A percentile compares a stretch with the other conserved stretches of the same genome.
phyloP scores from a whole-genome alignment of 2,888 invertebrate genomes.

The Eilema depressum region DNA sequence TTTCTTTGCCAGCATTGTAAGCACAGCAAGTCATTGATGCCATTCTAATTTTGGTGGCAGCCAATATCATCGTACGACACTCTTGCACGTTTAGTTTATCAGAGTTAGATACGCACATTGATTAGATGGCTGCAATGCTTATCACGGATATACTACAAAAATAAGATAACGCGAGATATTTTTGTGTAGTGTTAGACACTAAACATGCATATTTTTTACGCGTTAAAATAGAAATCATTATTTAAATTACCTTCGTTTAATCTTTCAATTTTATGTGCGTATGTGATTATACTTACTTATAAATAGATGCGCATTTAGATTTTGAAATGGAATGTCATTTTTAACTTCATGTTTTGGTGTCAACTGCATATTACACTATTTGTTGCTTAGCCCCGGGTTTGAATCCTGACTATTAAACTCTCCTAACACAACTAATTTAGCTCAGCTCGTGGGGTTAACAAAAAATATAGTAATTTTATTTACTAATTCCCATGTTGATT shows the following conservation, averaged over 20 bases:
- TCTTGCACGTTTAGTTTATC: slow-evolving; percentile 82
- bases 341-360: too few species aligned
- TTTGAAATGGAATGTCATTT: too few species aligned
- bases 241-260: background rate
- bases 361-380: too few species aligned
- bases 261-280: too few species aligned
- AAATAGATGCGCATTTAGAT: too few species aligned
- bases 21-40: background rate
- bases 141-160: slow-evolving; percentile 46
- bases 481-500: too few species aligned
- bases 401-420: too few species aligned
- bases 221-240: slow-evolving; percentile 1
- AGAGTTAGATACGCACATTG: slow-evolving; percentile 66
- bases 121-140: slow-evolving; percentile 72
- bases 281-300: too few species aligned
- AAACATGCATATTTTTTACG: slow-evolving; percentile 15
- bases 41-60: slow-evolving; percentile 10
- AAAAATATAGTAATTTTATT: too few species aligned
- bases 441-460: too few species aligned
- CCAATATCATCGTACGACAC: slow-evolving; percentile 57
- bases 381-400: too few species aligned
- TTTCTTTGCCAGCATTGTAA: background rate
- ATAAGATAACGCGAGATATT: slow-evolving; percentile 45
- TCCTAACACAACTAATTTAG: too few species aligned
- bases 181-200: slow-evolving; percentile 20